Evolutionary conservation across 1,140 invertebrate species (phyloP), one percentile per base, ranked within the genome.

Genomic region (Lepidurus apus): DNA sequence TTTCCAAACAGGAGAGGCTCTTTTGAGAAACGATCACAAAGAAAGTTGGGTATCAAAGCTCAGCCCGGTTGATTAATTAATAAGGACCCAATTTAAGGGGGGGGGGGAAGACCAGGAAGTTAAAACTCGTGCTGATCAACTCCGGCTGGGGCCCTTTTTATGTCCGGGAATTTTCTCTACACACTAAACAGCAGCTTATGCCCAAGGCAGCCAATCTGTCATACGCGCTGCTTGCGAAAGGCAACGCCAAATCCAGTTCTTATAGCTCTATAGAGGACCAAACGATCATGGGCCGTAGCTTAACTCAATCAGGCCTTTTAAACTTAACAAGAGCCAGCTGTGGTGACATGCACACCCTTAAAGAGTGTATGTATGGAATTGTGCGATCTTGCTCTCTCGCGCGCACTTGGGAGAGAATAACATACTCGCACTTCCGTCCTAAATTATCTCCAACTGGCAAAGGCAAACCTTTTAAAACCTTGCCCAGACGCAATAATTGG

Each of bases 251-350:
- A 34, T 34, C 34, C 34, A 34, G 34, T 34, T 2, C 34, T 34
- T 34, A 34, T 34, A 34, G 53, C 17, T 17, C 21, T 65, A 65
- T 13, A 21, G 53, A 65, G 17, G 21, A 21, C 8, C 4, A 65
- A 65, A 11, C 17, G n/a, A 65, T 65, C 17, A 6, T n/a, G 17
- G 17, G 13, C 53, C 17, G 7, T n/a, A 21, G 53, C 4, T 65
- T 65, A 21, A 65, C 53, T 65, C 53, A 65, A 65, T 65, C 53
- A 65, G 53, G 13, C 53, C 53, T n/a, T 17, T 65, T 21, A 65
- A 65, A 0, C 17, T 65, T 65, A 65, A 65, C 53, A 65, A 65
- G 53, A 65, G 53, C 53, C 53, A 65, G 53, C 53, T 65, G 53
- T 13, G 53, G 21, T 65, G 13, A 9, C 53, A 65, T 21, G 53